Evolutionary conservation across 2,888 invertebrate genomes (phyloP).

Genomic region (Anoncus sp.): DNA sequence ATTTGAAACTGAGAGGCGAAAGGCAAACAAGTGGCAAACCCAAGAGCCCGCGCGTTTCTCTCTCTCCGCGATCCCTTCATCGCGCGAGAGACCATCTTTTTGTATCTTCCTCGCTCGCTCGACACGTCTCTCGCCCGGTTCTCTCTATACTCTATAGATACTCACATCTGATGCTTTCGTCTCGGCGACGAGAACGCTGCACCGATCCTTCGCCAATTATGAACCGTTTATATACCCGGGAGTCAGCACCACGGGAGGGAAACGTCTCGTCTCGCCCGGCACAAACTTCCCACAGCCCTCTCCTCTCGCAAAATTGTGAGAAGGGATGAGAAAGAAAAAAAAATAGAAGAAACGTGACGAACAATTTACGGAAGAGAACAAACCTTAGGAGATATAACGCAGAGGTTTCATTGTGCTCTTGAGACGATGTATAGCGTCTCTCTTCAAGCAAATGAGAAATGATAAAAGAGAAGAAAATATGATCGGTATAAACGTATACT

Average conservation of each 20-base stretch:
- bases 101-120: constrained; percentile 35
- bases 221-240: constrained; percentile 64
- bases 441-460: no score
- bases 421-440: no score
- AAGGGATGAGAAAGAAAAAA: no score
- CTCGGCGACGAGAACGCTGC: constrained; percentile 48
- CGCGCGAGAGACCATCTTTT: no score
- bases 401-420: no score
- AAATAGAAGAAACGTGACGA: no score
- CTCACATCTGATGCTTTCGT: constrained; percentile 23
- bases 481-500: no score
- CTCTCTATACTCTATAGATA: constrained; percentile 12
- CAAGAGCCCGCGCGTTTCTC: constrained; percentile 58
- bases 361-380: no score
- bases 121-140: constrained; percentile 16
- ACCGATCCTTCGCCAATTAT: constrained; percentile 65
- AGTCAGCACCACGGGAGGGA: constrained; percentile 56
- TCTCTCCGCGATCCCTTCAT: constrained; percentile 59
- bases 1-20: constrained; percentile 81
- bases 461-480: no score
- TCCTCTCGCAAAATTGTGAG: no score
- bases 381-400: no score
- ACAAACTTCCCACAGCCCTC: constrained; percentile 8
- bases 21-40: constrained; percentile 79
- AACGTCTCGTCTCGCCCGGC: constrained; percentile 41